A percentile compares a stretch with the other conserved stretches of the same genome.
phyloP scores from a whole-genome alignment of 1,140 invertebrate genomes.

The Anoplophora glabripennis region DNA sequence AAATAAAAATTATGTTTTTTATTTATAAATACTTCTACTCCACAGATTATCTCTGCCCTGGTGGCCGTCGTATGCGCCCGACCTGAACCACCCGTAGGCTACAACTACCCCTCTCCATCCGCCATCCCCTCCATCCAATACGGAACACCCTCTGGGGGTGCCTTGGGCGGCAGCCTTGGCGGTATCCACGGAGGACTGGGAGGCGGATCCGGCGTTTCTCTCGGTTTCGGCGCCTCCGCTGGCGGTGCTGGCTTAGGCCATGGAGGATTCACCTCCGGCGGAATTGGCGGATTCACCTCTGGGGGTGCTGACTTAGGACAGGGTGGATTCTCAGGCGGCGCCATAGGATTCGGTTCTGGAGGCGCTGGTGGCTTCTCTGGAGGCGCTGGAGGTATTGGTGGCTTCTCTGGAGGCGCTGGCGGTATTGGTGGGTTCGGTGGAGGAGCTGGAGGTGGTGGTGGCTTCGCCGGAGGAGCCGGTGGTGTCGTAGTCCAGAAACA shows the following conservation, averaged over 20 bases:
- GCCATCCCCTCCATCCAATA: constrained; percentile 63
- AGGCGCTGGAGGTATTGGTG: neutral
- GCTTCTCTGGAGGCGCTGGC: neutral
- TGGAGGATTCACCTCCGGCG: too few relatives aligned
- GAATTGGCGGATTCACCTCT: too few relatives aligned
- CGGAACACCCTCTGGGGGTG: neutral
- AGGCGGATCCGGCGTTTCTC: too few relatives aligned
- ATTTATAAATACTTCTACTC: constrained; percentile 4
- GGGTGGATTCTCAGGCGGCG: neutral
- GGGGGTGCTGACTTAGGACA: too few relatives aligned
- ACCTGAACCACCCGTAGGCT: constrained; percentile 22
- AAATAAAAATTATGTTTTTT: too few relatives aligned
- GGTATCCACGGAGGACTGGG: neutral
- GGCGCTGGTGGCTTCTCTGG: neutral
- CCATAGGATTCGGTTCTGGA: neutral
- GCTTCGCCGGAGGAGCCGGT: constrained; percentile 42
- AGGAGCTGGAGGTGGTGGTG: neutral
- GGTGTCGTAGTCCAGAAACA: constrained; percentile 65
- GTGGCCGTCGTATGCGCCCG: constrained; percentile 17
- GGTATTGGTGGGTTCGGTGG: neutral
- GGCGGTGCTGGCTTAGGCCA: too few relatives aligned
- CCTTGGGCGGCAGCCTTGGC: neutral
- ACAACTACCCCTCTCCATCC: constrained; percentile 62
- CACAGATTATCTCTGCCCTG: constrained; percentile 14
- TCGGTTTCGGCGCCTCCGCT: too few relatives aligned